Evolutionary conservation across 2,797 vertebrate species (phyloP).

Genomic region (Sparus aurata): DNA sequence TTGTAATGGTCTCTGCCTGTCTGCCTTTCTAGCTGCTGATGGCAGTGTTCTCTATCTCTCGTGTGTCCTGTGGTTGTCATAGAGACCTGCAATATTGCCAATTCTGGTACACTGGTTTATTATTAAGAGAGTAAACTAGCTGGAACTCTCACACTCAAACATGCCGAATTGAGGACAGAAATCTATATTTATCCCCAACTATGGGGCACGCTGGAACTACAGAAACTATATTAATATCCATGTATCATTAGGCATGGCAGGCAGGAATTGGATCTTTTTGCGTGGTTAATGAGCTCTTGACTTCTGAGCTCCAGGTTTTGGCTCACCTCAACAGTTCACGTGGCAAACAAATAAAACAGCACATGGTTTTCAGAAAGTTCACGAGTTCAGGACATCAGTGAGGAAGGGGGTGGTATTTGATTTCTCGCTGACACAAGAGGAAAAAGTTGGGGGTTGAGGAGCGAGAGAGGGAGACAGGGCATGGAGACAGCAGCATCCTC

Average conservation of each 20-base stretch:
- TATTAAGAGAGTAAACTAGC: conserved; percentile 59
- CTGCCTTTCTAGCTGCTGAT: conserved; percentile 43
- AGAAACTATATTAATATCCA: conserved; percentile 37
- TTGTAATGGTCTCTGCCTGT: conserved; percentile 60
- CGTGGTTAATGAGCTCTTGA: conserved; percentile 33
- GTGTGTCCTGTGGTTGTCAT: conserved; percentile 58
- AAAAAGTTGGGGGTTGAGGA: conserved; percentile 74
- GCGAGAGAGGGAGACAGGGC: conserved; percentile 41
- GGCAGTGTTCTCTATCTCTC: conserved; percentile 54
- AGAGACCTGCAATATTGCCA: conserved; percentile 56
- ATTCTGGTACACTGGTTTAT: conserved; percentile 47
- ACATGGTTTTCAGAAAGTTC: conserved; percentile 69
- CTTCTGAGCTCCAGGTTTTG: conserved; percentile 34
- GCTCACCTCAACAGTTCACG: conserved; percentile 41
- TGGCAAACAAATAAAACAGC: conserved; percentile 69
- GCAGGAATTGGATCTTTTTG: conserved; percentile 34
- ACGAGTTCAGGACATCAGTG: conserved; percentile 65
- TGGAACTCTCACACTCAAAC: conserved; percentile 55
- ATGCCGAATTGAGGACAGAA: conserved; percentile 28
- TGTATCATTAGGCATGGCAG: conserved; percentile 27
- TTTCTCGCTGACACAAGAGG: conserved; percentile 85
- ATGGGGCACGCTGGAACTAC: conserved; percentile 9
- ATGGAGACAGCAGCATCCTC: conserved; percentile 77
- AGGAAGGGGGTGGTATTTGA: conserved; percentile 74
- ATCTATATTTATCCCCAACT: conserved; percentile 56